Evolutionary conservation across 2,113 vertebrate genomes (phyloP).

Genomic region (Gopherus flavomarginatus): DNA sequence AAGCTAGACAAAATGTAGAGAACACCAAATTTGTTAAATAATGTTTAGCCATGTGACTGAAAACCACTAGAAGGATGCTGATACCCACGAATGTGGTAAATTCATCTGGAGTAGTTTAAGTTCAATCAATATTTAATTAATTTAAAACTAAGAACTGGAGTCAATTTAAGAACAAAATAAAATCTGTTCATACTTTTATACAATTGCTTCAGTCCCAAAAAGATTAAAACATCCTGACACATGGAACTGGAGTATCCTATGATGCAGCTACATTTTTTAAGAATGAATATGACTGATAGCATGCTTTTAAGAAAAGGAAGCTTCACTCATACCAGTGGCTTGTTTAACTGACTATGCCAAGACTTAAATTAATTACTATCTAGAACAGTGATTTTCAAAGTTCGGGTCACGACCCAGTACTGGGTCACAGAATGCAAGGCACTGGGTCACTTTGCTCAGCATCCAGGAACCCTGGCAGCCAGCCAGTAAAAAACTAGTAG

Average conservation of each 20-base stretch:
- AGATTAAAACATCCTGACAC: not conserved
- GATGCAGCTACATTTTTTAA: not conserved
- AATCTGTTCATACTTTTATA: not conserved
- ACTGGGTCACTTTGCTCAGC: too few relatives aligned
- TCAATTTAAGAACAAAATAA: not conserved
- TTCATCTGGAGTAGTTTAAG: not conserved
- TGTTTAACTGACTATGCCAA: not conserved
- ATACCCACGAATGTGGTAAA: not conserved
- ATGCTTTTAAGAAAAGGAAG: not conserved
- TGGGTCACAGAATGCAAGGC: too few relatives aligned
- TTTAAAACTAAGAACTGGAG: not conserved
- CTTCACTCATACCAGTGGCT: not conserved
- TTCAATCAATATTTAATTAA: not conserved
- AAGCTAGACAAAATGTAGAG: not conserved
- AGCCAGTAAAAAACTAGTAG: too few relatives aligned
- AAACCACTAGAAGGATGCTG: not conserved
- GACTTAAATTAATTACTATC: not conserved
- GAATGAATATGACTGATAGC: not conserved
- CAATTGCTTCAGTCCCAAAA: not conserved
- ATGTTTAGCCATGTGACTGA: not conserved
- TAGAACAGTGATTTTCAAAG: too few relatives aligned
- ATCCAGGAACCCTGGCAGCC: too few relatives aligned
- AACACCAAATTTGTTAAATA: not conserved
- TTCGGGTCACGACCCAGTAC: too few relatives aligned
- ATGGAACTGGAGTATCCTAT: not conserved